These are phyloP conservation scores for human DNA, from an alignment of 2,113 vertebrate genomes.

Conservation along the genomic window GRCh38 chr2:161826001-161826500, in stretches of 20 bases:
- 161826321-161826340: background rate
- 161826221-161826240: background rate
- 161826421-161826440: background rate
- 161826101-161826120: background rate
- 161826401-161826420: background rate
- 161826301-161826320: background rate
- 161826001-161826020: background rate
- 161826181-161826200: constrained; percentile 14
- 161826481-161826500: background rate
- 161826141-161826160: constrained; percentile 9
- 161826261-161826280: background rate
- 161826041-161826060: constrained; percentile 8
- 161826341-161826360: background rate
- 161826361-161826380: background rate
- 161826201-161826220: background rate
- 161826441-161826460: background rate
- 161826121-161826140: constrained; percentile 23
- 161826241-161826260: background rate
- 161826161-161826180: constrained; percentile 14
- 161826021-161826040: background rate
- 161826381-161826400: background rate
- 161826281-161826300: background rate
- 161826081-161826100: background rate
- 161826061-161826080: background rate
- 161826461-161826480: background rate